Evolutionary conservation across 2,797 vertebrate genomes (phyloP).

Genomic region (Oreochromis mossambicus): DNA sequence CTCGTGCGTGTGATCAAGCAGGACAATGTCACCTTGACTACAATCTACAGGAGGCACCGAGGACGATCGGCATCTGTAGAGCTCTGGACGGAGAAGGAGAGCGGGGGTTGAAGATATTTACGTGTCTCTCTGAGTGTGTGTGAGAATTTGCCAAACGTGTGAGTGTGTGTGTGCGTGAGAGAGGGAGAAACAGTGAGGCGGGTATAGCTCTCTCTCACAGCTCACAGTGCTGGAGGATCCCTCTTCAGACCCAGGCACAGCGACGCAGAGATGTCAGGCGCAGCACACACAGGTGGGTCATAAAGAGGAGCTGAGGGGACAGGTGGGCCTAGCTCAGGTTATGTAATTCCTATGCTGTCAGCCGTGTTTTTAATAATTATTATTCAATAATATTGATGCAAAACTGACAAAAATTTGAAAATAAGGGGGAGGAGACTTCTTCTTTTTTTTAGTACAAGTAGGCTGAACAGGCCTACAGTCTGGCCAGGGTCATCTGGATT

Average conservation of each 20-base stretch:
- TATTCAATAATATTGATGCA: background rate
- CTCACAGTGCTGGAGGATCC: conserved; percentile 65
- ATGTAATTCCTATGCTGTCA: background rate
- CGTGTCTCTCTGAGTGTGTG: conserved; percentile 42
- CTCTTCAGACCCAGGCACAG: conserved; percentile 62
- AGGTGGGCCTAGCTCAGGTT: conserved; percentile 28
- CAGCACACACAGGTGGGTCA: conserved; percentile 70
- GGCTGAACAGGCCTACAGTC: background rate
- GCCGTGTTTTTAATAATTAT: background rate
- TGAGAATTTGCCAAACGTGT: conserved; percentile 54
- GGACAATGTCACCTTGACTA: conserved; percentile 77
- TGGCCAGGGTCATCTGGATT: conserved; percentile 13
- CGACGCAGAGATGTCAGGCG: conserved; percentile 66
- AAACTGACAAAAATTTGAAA: background rate
- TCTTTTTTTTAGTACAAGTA: background rate
- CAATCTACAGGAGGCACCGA: conserved; percentile 65
- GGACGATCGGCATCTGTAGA: conserved; percentile 63
- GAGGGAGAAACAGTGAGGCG: conserved; percentile 54
- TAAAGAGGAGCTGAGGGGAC: conserved; percentile 19
- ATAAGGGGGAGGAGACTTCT: background rate
- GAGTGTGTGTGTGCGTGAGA: conserved; percentile 33
- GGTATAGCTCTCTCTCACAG: conserved; percentile 58
- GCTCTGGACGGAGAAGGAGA: conserved; percentile 57
- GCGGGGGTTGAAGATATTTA: conserved; percentile 44
- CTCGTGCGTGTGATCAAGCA: background rate